Percentiles rank a stretch among this genome's conserved stretches.
These are phyloP conservation scores for Ophiothrix spiculata DNA, from an alignment of 35 echinoderm and acorn worm genomes.

Conservation along the genomic window DNA sequence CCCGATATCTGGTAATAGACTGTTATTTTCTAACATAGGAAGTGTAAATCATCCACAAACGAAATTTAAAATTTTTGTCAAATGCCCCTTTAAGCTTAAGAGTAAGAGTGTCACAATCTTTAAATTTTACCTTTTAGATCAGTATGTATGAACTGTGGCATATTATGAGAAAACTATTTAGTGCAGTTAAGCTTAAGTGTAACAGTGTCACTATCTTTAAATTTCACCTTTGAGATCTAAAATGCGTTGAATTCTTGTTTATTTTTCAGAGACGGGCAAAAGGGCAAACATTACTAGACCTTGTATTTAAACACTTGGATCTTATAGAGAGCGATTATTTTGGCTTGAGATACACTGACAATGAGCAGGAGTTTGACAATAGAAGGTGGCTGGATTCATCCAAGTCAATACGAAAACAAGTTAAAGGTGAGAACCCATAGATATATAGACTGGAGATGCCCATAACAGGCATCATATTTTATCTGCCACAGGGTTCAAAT, in stretches of 20 bases:
- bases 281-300: constrained; percentile 71
- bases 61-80: too few relatives aligned
- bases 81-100: too few relatives aligned
- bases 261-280: constrained; percentile 65
- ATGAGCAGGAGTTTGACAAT: constrained; percentile 52
- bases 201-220: background rate
- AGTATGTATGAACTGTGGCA: too few relatives aligned
- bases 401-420: constrained; percentile 91
- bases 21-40: too few relatives aligned
- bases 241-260: background rate
- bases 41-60: too few relatives aligned
- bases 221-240: background rate
- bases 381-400: constrained; percentile 78
- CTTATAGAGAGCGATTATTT: constrained; percentile 96
- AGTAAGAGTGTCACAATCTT: too few relatives aligned
- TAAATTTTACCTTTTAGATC: too few relatives aligned
- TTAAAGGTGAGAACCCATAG: constrained; percentile 72
- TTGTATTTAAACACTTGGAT: constrained; percentile 81
- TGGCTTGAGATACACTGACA: constrained; percentile 84
- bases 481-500: background rate
- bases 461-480: background rate
- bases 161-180: too few relatives aligned
- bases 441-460: background rate
- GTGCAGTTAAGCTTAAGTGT: too few relatives aligned
- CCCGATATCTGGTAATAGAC: too few relatives aligned